A percentile compares a stretch with the other conserved stretches of the same genome.
These are phyloP conservation scores for Philopedon plagiatum DNA, from an alignment of 2,888 invertebrate genomes.

Conservation along the genomic window DNA sequence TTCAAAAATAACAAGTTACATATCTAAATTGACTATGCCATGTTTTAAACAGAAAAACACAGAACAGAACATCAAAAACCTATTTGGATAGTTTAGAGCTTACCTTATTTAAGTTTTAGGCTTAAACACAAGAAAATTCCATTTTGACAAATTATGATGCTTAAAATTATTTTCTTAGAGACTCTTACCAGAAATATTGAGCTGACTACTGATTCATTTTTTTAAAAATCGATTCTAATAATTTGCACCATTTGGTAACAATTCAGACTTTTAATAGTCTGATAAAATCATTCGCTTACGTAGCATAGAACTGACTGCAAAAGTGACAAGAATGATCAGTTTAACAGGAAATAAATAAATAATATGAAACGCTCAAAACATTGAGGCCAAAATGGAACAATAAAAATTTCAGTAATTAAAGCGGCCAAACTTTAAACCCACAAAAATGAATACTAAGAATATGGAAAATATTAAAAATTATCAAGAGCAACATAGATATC, in stretches of 20 bases:
- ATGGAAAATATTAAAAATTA: no score
- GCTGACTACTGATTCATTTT: slow-evolving; percentile 56
- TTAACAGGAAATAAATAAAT: neutral
- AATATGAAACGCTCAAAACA: no score
- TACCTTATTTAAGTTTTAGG: slow-evolving; percentile 26
- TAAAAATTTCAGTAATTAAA: no score
- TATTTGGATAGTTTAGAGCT: slow-evolving; percentile 35
- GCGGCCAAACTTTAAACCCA: no score
- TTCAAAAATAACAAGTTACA: no score
- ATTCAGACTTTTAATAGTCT: slow-evolving; percentile 45
- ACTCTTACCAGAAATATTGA: slow-evolving; percentile 56
- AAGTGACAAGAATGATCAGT: slow-evolving; percentile 14
- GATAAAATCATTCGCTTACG: slow-evolving; percentile 32
- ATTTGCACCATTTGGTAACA: slow-evolving; percentile 51
- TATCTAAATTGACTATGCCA: no score
- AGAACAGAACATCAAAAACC: no score
- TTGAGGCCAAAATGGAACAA: no score
- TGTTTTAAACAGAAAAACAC: no score
- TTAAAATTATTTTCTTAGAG: slow-evolving; percentile 51
- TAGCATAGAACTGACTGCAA: slow-evolving; percentile 45
- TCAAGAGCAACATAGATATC: neutral
- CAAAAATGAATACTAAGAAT: no score
- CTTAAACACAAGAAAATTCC: slow-evolving; percentile 24
- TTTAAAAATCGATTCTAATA: slow-evolving; percentile 52
- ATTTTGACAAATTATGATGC: slow-evolving; percentile 44